These are phyloP conservation scores for Heptranchias perlo DNA, from an alignment of 2,113 vertebrate genomes.

Conservation along the genomic window DNA sequence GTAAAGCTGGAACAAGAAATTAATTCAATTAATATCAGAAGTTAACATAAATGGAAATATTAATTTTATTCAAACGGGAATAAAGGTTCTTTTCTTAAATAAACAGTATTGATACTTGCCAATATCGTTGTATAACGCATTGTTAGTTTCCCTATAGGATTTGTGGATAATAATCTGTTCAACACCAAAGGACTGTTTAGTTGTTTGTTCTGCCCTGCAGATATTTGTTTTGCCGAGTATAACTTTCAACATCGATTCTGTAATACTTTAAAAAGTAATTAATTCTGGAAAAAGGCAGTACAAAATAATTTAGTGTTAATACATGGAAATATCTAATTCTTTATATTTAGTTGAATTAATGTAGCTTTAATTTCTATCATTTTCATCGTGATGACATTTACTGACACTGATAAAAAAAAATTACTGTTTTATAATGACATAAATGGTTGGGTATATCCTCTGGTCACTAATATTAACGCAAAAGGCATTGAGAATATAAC, in stretches of 20 bases:
- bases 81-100: background rate
- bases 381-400: background rate
- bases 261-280: background rate
- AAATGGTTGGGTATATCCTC: background rate
- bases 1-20: constrained; percentile 3
- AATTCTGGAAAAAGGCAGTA: background rate
- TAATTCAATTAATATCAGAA: background rate
- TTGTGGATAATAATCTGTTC: background rate
- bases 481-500: background rate
- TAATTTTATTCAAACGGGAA: background rate
- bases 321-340: background rate
- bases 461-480: background rate
- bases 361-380: background rate
- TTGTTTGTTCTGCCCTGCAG: background rate
- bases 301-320: too few species aligned
- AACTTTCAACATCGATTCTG: background rate
- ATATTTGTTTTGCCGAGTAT: background rate
- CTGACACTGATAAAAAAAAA: background rate
- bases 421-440: background rate
- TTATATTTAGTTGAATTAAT: background rate
- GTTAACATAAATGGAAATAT: background rate
- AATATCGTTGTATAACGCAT: background rate
- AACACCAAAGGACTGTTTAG: background rate
- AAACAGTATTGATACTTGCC: background rate
- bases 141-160: background rate